Evolutionary conservation across 1,140 invertebrate genomes (phyloP), one percentile per base, ranked within the genome.

Genomic region (Drosophila gunungcola): DNA sequence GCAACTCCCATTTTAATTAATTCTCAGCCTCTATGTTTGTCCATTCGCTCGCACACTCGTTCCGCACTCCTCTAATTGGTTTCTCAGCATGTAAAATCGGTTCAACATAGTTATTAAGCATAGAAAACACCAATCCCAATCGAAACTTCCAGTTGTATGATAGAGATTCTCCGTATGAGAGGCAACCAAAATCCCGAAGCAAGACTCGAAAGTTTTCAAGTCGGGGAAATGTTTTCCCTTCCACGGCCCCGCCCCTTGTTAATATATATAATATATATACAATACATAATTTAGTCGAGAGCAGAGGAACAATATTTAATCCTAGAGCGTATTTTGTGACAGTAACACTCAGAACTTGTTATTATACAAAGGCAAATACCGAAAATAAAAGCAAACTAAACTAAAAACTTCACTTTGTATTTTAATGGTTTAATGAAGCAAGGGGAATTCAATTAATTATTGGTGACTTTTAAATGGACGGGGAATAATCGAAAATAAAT

Each of bases 341-440:
- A 34, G 41, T 48, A 68, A 64, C 36, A 68, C 11, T 29, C 42
- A 12, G 5, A 69, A 69, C 51, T 69, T 70, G 67, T 70, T 70
- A 69, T 69, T 25, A 13, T 13, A 27, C 16, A 49, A 27, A 32
- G 16, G 57, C 12, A 63, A 54, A 56, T 29, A 48, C 7, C 41
- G 41, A 68, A 68, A 68, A 68, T 68, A 68, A 70, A 67, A 55
- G n/a, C 36, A 48, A 68, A 25, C 10, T 25, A 34, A 27, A 67
- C 32, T 52, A 32, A 32, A 51, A 38, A 12, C 9, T 38, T 38
- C 3, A 38, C 36, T 38, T 10, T 9, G 11, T 7, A 32, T 32
- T 21, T 21, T 1, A 1, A 21, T 21, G 16, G 16, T 21, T 21
- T 21, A 21, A 21, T 21, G 16, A 21, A 21, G 16, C 16, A 21